These are phyloP conservation scores for Drosophila arawakana DNA, from an alignment of 1,140 invertebrate genomes.

Conservation along the genomic window DNA sequence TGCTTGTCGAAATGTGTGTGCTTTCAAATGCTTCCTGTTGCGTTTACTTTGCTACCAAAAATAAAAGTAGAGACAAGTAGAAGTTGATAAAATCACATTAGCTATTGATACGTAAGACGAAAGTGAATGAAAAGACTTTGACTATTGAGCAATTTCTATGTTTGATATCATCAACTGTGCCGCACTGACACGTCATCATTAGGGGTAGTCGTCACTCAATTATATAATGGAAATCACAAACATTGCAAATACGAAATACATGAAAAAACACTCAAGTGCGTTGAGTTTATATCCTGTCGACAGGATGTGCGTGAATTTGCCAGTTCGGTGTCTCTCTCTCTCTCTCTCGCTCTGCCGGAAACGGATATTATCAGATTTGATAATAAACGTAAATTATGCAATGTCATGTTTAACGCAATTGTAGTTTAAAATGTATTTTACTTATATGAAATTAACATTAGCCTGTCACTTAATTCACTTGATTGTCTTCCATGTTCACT, in stretches of 20 bases:
- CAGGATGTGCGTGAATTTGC: conserved; percentile 57
- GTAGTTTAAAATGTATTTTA: conserved; percentile 1
- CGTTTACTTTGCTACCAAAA: conserved; percentile 1
- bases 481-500: background rate
- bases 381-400: conserved; percentile 38
- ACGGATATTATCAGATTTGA: conserved; percentile 46
- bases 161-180: conserved; percentile 41
- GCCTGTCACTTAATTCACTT: background rate
- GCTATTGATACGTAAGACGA: conserved; percentile 48
- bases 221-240: conserved; percentile 54
- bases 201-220: conserved; percentile 24
- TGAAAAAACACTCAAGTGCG: conserved; percentile 68
- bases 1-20: background rate
- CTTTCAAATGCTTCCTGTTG: conserved; percentile 26
- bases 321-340: background rate
- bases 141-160: conserved; percentile 28
- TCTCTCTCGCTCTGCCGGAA: conserved; percentile 26
- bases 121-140: background rate
- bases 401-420: conserved; percentile 20
- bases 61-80: conserved; percentile 6
- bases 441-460: background rate
- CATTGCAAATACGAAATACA: conserved; percentile 51
- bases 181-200: conserved; percentile 28
- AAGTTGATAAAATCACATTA: conserved; percentile 62
- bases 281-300: conserved; percentile 34